A percentile compares a stretch with the other conserved stretches of the same genome.
Evolutionary conservation across 2,888 invertebrate species (phyloP).

Genomic region (Drosophila bunnanda): DNA sequence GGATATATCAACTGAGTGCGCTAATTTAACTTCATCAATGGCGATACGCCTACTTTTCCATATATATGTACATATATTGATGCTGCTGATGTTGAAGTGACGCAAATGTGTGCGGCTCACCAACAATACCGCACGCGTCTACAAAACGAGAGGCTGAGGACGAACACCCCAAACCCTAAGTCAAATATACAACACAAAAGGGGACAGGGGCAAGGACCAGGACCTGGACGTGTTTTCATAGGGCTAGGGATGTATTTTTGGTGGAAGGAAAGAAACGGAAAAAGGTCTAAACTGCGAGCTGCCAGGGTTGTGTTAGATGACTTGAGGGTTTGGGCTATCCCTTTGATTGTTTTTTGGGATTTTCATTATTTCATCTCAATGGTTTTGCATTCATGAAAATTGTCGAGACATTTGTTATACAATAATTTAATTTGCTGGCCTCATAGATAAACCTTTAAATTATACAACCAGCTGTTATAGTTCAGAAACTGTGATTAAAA

Average conservation of each 20-base stretch:
- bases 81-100: constrained; percentile 48
- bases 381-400: constrained; percentile 83
- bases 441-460: constrained; percentile 33
- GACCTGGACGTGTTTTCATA: constrained; percentile 29
- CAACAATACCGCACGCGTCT: constrained; percentile 66
- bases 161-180: constrained; percentile 41
- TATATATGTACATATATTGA: constrained; percentile 7
- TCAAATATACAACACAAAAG: constrained; percentile 39
- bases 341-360: constrained; percentile 82
- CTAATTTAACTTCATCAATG: constrained; percentile 69
- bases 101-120: constrained; percentile 67
- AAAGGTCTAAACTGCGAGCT: constrained; percentile 18
- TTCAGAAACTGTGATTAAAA: constrained; percentile 3
- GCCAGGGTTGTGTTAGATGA: constrained; percentile 22
- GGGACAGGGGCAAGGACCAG: constrained; percentile 42
- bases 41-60: constrained; percentile 62
- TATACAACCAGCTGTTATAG: constrained; percentile 20
- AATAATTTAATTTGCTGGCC: constrained; percentile 71
- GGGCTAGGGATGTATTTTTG: constrained; percentile 26
- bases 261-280: constrained; percentile 22
- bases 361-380: constrained; percentile 83
- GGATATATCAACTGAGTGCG: constrained; percentile 29
- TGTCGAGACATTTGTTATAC: constrained; percentile 81
- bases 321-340: constrained; percentile 56
- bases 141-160: constrained; percentile 21